phyloP scores from a whole-genome alignment of 53 echinoderm and acorn worm species.

The Patiria pectinifera region DNA sequence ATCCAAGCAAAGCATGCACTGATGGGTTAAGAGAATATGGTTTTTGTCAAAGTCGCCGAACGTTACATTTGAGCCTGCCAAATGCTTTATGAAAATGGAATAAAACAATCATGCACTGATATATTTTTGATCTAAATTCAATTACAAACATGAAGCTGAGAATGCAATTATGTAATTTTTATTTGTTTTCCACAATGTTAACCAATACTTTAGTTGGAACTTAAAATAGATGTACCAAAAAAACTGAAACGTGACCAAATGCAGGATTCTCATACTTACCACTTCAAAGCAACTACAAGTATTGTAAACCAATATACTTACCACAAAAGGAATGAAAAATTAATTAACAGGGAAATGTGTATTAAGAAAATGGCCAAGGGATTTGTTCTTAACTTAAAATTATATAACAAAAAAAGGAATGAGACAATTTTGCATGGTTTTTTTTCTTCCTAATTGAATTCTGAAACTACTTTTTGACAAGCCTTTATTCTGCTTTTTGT shows the following conservation, averaged over 20 bases:
- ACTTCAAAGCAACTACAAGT: background rate
- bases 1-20: too few species aligned
- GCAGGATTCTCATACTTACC: conserved; percentile 22
- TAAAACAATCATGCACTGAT: background rate
- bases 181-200: background rate
- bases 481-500: conserved; percentile 47
- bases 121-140: background rate
- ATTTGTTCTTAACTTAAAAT: background rate
- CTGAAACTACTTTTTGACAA: conserved; percentile 22
- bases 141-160: background rate
- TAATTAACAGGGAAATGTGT: background rate
- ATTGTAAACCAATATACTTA: conserved; percentile 23
- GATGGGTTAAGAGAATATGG: too few species aligned
- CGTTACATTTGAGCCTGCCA: background rate
- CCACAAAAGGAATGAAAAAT: conserved; percentile 8
- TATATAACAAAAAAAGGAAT: conserved; percentile 24
- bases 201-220: background rate
- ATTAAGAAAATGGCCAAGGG: background rate
- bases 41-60: too few species aligned
- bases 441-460: conserved; percentile 27
- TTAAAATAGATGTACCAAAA: background rate
- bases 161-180: background rate
- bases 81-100: background rate
- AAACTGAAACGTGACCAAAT: background rate
- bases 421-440: conserved; percentile 40